Evolutionary conservation across 2,888 invertebrate genomes (phyloP), one percentile per base, ranked within the genome.

Genomic region (Ypsolopha scabrella): DNA sequence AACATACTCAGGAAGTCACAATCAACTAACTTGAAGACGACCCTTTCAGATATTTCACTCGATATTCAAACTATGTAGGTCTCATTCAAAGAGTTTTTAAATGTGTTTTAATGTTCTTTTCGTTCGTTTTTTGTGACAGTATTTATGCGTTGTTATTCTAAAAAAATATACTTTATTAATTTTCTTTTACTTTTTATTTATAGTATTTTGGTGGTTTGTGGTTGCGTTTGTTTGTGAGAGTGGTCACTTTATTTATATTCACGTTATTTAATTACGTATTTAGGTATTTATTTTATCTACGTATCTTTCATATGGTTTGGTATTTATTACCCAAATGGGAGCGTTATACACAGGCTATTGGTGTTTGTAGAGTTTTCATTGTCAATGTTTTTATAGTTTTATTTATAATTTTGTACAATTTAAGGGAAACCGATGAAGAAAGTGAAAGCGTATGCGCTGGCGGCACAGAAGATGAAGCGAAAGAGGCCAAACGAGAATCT

Each of bases 381-480:
- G n/a, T 38, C 38, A 38, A 2, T 38, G 13, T n/a, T 14, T 33
- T 33, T 49, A 49, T 13, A 37, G 6, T 14, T 41, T n/a, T 50
- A 13, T 46, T 24, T 45, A 11, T 51, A 41, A 7, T 44, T 50
- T 48, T 11, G 14, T 35, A 9, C 4, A 4, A 53, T 58, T 60
- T 6, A 61, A 86, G 85, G 55, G 85, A 86, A 55, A 85, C 85
- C 0, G 85, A 86, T 53, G 85, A 86, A 51, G 85, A 86, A 54
- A 83, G 82, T 45, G 85, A 86, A 55, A 80, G 80, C 39, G 82
- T 82, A 1, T 79, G 81, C 55, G 70, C 70, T 1, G 80, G 73
- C 11, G 83, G 77, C 13, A 75, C 65, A 0, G 85, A 80, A 33
- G 81, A 78, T 33, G 81, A 79, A n/a, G 53, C 69, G 0, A 78